Conservation (phyloP, 2,797 vertebrate species). For the Argyrosomus regius region DNA sequence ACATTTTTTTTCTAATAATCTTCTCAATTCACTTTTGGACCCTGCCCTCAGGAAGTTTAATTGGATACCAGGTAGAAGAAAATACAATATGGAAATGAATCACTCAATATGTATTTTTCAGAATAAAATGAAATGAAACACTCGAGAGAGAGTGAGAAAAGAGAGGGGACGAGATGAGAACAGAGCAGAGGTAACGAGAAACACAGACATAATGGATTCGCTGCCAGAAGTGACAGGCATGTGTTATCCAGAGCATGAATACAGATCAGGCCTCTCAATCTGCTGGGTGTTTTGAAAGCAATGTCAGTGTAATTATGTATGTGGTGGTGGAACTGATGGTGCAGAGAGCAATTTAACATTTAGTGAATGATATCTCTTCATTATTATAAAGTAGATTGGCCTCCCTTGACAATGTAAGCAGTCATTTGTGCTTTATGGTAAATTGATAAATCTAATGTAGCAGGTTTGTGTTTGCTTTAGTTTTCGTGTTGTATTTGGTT, state of each 20-base stretch:
- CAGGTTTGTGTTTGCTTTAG: constrained; percentile 36
- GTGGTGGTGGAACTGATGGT: constrained; percentile 60
- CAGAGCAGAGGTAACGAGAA: constrained; percentile 57
- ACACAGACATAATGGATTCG: constrained; percentile 70
- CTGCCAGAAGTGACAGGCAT: constrained; percentile 71
- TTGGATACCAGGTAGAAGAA: constrained; percentile 58
- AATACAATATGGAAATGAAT: constrained; percentile 65
- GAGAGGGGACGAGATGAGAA: constrained; percentile 36
- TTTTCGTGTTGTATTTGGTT: constrained; percentile 26
- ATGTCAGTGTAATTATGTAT: constrained; percentile 68
- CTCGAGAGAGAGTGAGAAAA: constrained; percentile 36
- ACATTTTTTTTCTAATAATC: constrained; percentile 53
- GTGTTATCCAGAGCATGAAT: constrained; percentile 70
- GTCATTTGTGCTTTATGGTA: constrained; percentile 22
- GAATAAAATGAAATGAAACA: constrained; percentile 57
- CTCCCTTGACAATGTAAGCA: constrained; percentile 48
- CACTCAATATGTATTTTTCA: constrained; percentile 51
- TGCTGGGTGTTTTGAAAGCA: constrained; percentile 69
- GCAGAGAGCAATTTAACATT: constrained; percentile 70
- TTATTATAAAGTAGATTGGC: constrained; percentile 61
- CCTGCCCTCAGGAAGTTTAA: constrained; percentile 55
- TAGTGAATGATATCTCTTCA: constrained; percentile 64
- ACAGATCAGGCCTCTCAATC: constrained; percentile 71
- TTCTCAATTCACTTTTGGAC: constrained; percentile 48
- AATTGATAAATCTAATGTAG: constrained; percentile 43